Percentiles rank a stretch among this genome's conserved stretches.
These are phyloP conservation scores for Entomobrya proxima DNA, from an alignment of 2,888 invertebrate genomes.

Conservation along the genomic window DNA sequence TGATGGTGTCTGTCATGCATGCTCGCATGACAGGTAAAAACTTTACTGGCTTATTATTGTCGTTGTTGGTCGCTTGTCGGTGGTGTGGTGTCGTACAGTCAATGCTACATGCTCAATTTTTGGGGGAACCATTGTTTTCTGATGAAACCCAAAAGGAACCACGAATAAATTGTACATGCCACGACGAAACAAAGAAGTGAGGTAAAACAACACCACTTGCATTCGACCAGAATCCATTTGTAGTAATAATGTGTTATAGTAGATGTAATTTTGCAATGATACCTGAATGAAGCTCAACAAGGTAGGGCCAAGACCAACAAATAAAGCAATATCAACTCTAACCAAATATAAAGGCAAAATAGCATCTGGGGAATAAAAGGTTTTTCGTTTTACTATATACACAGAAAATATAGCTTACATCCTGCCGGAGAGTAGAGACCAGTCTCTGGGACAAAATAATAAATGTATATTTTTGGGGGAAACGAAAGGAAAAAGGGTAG, in stretches of 20 bases:
- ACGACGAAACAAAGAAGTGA: background rate
- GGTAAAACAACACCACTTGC: background rate
- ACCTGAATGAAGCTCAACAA: background rate
- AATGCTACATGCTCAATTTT: background rate
- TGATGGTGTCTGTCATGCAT: too few relatives aligned
- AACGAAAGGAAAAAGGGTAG: background rate
- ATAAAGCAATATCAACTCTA: background rate
- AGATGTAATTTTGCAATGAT: background rate
- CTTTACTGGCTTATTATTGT: too few relatives aligned
- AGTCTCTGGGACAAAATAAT: background rate
- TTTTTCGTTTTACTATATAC: too few relatives aligned
- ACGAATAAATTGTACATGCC: background rate
- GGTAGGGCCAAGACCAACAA: slow-evolving; percentile 2
- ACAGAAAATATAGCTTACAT: too few relatives aligned
- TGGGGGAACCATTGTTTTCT: background rate
- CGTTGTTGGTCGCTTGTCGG: too few relatives aligned
- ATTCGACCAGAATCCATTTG: background rate
- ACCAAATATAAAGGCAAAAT: too few relatives aligned
- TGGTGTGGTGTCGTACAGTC: background rate
- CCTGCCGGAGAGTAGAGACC: background rate
- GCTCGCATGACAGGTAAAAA: background rate
- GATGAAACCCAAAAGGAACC: background rate
- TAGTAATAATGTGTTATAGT: background rate
- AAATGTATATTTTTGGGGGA: background rate
- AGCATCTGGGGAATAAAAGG: too few relatives aligned